Conservation (phyloP, 2,797 vertebrate genomes). For the Morus bassanus region DNA sequence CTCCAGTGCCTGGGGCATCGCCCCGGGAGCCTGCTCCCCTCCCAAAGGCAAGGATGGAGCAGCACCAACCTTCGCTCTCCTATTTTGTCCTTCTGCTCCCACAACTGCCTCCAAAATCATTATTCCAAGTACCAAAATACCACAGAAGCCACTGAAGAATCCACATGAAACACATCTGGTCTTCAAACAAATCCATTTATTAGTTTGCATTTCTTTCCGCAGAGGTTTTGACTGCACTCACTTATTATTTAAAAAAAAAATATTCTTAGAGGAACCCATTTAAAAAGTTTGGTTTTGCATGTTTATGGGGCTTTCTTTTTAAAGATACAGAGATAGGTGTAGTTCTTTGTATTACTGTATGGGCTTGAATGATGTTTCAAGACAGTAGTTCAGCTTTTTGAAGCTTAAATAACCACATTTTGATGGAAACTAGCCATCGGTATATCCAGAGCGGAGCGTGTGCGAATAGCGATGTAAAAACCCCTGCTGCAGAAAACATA, state of each 20-base stretch:
- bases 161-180: constrained; percentile 56
- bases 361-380: background rate
- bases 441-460: background rate
- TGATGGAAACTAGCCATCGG: background rate
- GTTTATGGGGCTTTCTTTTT: background rate
- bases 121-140: constrained; percentile 56
- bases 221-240: constrained; percentile 11
- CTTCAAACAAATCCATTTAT: constrained; percentile 55
- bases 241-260: background rate
- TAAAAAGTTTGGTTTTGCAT: background rate
- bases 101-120: background rate
- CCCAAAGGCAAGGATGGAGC: background rate
- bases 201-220: constrained; percentile 34
- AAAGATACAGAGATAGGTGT: background rate
- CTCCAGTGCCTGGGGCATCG: rapidly evolving
- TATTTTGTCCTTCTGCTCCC: background rate
- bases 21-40: background rate
- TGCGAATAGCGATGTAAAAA: background rate
- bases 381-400: background rate
- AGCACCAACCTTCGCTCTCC: background rate
- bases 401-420: background rate
- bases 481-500: background rate
- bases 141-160: constrained; percentile 60
- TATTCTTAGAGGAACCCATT: background rate
- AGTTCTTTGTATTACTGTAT: background rate